These are phyloP conservation scores for Sepioteuthis lessoniana DNA, from an alignment of 2,888 invertebrate species.

Conservation along the genomic window DNA sequence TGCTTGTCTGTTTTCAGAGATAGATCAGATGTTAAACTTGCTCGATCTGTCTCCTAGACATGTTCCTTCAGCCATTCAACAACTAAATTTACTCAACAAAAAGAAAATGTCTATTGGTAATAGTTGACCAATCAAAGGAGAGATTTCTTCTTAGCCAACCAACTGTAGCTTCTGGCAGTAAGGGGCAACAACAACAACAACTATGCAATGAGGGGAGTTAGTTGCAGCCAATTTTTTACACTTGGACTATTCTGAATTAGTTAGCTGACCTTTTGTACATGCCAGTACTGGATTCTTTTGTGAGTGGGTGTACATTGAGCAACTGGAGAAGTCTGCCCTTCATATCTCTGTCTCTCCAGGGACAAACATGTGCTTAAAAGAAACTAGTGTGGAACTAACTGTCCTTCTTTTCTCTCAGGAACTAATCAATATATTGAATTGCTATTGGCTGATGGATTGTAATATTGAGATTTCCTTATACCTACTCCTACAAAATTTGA, in stretches of 20 bases:
- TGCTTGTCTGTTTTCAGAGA: not conserved
- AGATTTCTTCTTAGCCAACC: not conserved
- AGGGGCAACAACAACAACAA: not conserved
- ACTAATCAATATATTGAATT: slow-evolving; percentile 20
- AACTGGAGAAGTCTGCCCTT: not conserved
- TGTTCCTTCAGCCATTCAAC: not conserved
- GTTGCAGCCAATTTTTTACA: slow-evolving; percentile 21
- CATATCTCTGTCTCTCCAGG: not conserved
- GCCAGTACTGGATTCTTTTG: not conserved
- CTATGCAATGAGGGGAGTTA: not conserved
- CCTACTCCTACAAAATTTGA: not conserved
- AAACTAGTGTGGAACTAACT: not conserved
- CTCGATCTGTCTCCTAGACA: not conserved
- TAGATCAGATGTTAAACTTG: slow-evolving; percentile 21
- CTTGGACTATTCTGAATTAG: slow-evolving; percentile 1
- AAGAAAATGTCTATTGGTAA: slow-evolving; percentile 20
- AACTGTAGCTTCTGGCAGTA: slow-evolving; percentile 4
- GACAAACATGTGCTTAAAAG: not conserved
- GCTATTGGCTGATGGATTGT: slow-evolving; percentile 6
- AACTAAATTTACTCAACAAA: not conserved
- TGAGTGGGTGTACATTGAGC: not conserved
- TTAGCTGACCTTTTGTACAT: not conserved
- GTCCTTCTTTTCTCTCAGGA: not conserved
- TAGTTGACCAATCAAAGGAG: not conserved
- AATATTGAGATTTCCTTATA: not conserved